A percentile compares a stretch with the other conserved stretches of the same genome.
These are phyloP conservation scores for Epirrhoe alternata DNA, from an alignment of 2,888 invertebrate species.

Conservation along the genomic window DNA sequence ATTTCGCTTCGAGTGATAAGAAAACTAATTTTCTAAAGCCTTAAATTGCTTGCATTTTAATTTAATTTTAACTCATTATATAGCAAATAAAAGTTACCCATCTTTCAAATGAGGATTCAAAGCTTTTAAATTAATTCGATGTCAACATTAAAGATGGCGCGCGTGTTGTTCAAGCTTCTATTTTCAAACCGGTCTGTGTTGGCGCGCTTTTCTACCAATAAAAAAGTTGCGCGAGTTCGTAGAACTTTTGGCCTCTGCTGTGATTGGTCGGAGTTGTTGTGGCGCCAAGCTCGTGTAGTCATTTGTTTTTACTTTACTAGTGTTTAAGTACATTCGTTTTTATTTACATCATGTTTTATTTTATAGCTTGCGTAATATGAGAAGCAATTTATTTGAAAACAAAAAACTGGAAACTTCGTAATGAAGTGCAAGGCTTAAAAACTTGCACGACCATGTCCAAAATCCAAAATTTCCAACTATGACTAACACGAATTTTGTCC, in stretches of 20 bases:
- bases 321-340: background rate
- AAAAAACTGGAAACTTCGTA: too few relatives aligned
- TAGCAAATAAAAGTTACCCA: too few relatives aligned
- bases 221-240: constrained; percentile 65
- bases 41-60: too few relatives aligned
- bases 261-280: constrained; percentile 58
- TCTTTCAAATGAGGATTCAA: background rate
- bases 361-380: background rate
- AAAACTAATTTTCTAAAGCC: too few relatives aligned
- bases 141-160: constrained; percentile 49
- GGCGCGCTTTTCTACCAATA: constrained; percentile 70
- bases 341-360: background rate
- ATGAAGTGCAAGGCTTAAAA: too few relatives aligned
- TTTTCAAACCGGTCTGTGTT: constrained; percentile 66
- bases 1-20: too few relatives aligned
- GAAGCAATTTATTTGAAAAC: background rate
- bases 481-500: too few relatives aligned
- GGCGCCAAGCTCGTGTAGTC: constrained; percentile 46
- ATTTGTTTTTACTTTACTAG: constrained; percentile 34
- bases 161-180: constrained; percentile 58
- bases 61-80: too few relatives aligned
- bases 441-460: too few relatives aligned
- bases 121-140: constrained; percentile 49
- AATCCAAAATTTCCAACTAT: too few relatives aligned
- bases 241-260: constrained; percentile 72